Evolutionary conservation across 2,797 vertebrate species (phyloP).

Genomic region (Halcyon badia): DNA sequence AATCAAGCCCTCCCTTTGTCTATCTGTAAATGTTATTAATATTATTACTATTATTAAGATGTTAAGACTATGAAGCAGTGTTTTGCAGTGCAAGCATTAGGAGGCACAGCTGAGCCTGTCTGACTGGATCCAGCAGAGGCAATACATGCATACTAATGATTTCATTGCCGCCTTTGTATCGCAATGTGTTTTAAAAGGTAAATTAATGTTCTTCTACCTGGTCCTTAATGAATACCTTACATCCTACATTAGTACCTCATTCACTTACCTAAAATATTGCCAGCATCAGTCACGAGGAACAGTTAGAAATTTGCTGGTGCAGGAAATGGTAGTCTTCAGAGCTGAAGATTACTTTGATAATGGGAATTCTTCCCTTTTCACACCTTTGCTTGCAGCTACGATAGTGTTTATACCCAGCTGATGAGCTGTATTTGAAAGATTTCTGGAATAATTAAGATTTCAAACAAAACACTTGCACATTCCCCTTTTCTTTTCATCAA

Average conservation of each 20-base stretch:
- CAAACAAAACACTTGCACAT: background rate
- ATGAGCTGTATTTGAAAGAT: constrained; percentile 32
- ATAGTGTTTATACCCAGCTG: constrained; percentile 14
- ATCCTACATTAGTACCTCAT: constrained; percentile 59
- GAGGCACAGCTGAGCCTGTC: constrained; percentile 41
- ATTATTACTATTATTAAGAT: constrained; percentile 14
- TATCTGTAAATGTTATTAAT: constrained; percentile 32
- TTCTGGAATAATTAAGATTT: constrained; percentile 36
- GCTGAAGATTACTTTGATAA: constrained; percentile 33
- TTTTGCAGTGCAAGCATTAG: constrained; percentile 43
- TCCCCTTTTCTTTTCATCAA: background rate
- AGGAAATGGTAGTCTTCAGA: constrained; percentile 28
- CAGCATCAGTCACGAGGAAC: constrained; percentile 37
- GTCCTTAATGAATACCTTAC: constrained; percentile 65
- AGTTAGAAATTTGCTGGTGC: constrained; percentile 54
- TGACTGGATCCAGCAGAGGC: background rate
- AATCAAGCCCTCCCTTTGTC: constrained; percentile 9
- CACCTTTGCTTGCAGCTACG: constrained; percentile 38
- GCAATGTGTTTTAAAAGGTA: constrained; percentile 38
- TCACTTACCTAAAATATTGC: constrained; percentile 27
- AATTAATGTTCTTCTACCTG: constrained; percentile 62
- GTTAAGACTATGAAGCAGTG: constrained; percentile 15
- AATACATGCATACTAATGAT: background rate
- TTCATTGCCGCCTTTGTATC: constrained; percentile 24
- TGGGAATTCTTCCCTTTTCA: constrained; percentile 49